phyloP scores from a whole-genome alignment of 2,113 vertebrate genomes.

The Irena cyanogastra region DNA sequence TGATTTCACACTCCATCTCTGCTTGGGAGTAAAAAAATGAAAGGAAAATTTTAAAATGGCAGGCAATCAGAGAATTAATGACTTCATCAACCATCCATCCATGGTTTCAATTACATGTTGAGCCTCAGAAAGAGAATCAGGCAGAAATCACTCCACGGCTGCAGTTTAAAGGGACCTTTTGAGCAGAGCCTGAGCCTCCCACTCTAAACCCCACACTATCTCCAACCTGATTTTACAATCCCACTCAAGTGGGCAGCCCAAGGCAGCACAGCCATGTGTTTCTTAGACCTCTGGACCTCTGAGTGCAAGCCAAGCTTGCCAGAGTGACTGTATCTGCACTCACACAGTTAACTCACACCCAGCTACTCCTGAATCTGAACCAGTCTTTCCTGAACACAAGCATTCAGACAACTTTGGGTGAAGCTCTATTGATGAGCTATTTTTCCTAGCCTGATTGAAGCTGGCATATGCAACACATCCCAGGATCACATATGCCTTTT shows the following conservation, averaged over 20 bases:
- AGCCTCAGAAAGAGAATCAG: not conserved
- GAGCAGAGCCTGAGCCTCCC: not conserved
- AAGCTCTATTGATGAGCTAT: not conserved
- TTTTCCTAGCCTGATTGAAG: not conserved
- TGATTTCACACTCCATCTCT: constrained; percentile 24
- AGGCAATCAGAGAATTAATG: not conserved
- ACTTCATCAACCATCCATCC: not conserved
- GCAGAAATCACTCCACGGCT: not conserved
- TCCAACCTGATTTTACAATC: not conserved
- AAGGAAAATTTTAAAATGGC: not conserved
- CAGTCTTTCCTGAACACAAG: not conserved
- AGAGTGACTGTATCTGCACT: not conserved
- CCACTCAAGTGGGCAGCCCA: not conserved
- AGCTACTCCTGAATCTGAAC: not conserved
- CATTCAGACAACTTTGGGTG: not conserved
- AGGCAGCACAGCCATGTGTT: not conserved
- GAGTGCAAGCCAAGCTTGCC: not conserved
- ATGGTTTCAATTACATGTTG: not conserved
- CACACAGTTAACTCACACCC: not conserved
- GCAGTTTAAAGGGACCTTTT: not conserved
- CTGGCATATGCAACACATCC: not conserved
- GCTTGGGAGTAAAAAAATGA: not conserved
- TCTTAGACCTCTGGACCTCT: not conserved
- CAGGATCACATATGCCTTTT: not conserved
- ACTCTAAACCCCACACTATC: not conserved